A percentile compares a stretch with the other conserved stretches of the same genome.
These are phyloP conservation scores for Coptodon bakossiorum DNA, from an alignment of 2,113 vertebrate genomes.

Conservation along the genomic window DNA sequence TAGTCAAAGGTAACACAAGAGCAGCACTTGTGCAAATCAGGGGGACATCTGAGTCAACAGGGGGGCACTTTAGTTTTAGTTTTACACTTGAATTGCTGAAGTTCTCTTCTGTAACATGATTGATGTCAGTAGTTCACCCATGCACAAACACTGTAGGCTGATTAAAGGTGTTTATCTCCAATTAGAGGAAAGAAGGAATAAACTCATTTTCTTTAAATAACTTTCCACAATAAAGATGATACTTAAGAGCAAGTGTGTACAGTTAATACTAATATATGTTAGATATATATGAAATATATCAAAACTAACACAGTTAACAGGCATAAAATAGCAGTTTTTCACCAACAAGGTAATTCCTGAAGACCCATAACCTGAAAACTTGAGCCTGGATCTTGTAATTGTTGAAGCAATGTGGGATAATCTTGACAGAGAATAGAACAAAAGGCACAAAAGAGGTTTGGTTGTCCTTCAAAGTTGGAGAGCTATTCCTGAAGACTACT, in stretches of 20 bases:
- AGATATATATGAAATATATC: neutral
- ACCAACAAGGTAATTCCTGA: neutral
- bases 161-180: neutral
- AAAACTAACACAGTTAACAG: neutral
- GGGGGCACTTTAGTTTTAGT: neutral
- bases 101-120: neutral
- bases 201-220: neutral
- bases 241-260: neutral
- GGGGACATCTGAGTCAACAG: neutral
- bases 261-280: neutral
- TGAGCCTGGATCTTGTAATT: neutral
- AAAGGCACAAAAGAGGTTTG: neutral
- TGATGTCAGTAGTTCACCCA: neutral
- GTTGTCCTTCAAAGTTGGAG: neutral
- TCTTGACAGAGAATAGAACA: neutral
- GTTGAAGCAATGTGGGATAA: neutral
- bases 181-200: neutral
- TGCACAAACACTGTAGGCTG: neutral
- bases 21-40: neutral
- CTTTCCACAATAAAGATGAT: neutral
- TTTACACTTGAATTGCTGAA: neutral
- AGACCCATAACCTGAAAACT: neutral
- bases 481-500: neutral
- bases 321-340: accelerated
- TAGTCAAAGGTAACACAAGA: neutral